Percentiles rank a stretch among this genome's conserved stretches.
These are phyloP conservation scores for Enteromius viviparus DNA, from an alignment of 2,797 vertebrate genomes.

Conservation along the genomic window DNA sequence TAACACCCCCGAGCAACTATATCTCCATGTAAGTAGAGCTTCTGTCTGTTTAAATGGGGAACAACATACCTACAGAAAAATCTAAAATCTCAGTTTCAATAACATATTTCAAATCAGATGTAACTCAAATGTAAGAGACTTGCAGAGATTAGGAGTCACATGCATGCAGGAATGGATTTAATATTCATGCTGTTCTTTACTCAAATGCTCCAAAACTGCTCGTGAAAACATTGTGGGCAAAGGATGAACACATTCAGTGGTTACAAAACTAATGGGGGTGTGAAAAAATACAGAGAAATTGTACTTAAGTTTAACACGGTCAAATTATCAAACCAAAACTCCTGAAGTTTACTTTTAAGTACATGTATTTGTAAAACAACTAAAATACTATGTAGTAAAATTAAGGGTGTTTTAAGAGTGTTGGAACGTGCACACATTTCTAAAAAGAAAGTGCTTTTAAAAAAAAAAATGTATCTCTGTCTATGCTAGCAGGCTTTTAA, in stretches of 20 bases:
- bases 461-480: too few species aligned
- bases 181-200: slow-evolving; percentile 9
- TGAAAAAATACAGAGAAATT: not conserved
- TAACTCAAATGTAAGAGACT: not conserved
- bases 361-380: not conserved
- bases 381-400: not conserved
- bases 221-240: not conserved
- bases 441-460: not conserved
- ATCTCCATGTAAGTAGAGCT: not conserved
- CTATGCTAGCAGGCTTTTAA: too few species aligned
- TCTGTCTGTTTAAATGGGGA: not conserved
- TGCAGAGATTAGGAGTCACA: not conserved
- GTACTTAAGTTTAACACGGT: not conserved
- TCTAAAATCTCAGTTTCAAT: not conserved
- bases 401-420: too few species aligned
- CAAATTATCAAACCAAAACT: not conserved
- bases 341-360: not conserved
- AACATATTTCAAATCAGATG: not conserved
- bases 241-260: not conserved
- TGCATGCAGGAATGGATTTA: slow-evolving; percentile 11
- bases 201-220: not conserved
- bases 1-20: not conserved
- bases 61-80: not conserved
- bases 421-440: not conserved
- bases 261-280: slow-evolving; percentile 2